Percentiles rank a stretch among this genome's conserved stretches.
Conservation (phyloP, 2,113 vertebrate species). For the Petaurus breviceps region DNA sequence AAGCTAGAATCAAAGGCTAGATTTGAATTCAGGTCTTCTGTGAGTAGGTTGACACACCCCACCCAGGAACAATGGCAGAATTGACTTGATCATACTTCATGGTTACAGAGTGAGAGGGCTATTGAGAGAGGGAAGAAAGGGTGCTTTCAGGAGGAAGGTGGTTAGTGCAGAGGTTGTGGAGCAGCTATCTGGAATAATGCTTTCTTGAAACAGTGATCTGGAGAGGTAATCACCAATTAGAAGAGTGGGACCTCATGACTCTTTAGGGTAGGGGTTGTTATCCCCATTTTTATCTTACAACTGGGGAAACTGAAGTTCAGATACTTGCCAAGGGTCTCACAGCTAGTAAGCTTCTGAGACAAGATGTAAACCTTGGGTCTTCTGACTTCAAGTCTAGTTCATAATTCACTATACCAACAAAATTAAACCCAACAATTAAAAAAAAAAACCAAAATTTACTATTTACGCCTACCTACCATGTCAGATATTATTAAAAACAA, state of each 20-base stretch:
- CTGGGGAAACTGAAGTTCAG: background rate
- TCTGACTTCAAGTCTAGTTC: background rate
- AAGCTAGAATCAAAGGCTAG: background rate
- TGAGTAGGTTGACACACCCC: background rate
- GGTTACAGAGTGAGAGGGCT: background rate
- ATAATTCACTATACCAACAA: too few relatives aligned
- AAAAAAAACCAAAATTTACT: too few relatives aligned
- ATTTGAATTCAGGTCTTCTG: background rate
- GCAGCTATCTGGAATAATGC: background rate
- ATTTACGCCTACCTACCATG: background rate
- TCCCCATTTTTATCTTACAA: background rate
- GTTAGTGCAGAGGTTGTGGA: background rate
- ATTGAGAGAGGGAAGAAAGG: background rate
- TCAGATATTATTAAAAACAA: background rate
- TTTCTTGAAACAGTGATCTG: background rate
- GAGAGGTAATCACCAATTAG: background rate
- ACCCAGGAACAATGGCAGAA: background rate
- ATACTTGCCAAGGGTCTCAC: background rate
- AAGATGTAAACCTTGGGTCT: too few relatives aligned
- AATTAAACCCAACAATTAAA: too few relatives aligned
- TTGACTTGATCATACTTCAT: background rate
- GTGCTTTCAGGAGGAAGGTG: background rate
- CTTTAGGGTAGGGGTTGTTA: background rate
- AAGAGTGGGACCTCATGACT: background rate
- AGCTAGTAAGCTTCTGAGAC: background rate